Evolutionary conservation across 2,113 vertebrate species (phyloP).

Genomic region (Balaenoptera acutorostrata): DNA sequence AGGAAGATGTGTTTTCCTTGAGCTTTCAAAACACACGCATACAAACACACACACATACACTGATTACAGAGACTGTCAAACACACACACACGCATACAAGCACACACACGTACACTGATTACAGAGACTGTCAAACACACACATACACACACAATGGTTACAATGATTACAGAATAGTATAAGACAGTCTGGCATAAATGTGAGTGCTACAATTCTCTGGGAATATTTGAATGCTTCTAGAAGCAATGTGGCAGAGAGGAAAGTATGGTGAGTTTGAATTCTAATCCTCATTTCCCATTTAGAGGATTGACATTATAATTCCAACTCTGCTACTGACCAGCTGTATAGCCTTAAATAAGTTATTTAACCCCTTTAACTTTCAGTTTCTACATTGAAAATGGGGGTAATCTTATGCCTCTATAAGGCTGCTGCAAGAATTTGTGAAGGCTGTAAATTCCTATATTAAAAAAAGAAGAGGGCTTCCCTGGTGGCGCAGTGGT

Average conservation of each 20-base stretch:
- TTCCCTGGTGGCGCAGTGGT: too few species aligned
- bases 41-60: not conserved
- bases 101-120: not conserved
- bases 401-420: not conserved
- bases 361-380: not conserved
- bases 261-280: not conserved
- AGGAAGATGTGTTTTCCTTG: not conserved
- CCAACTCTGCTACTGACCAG: not conserved
- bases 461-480: not conserved
- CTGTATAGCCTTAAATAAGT: not conserved
- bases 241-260: not conserved
- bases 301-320: not conserved
- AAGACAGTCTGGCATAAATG: not conserved
- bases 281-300: not conserved
- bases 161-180: not conserved
- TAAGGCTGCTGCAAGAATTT: not conserved
- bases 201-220: not conserved
- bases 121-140: not conserved
- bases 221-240: not conserved
- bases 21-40: not conserved
- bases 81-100: not conserved
- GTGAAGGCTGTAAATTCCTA: not conserved
- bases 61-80: not conserved
- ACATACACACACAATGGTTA: not conserved
- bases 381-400: not conserved